phyloP scores from a whole-genome alignment of 2,888 invertebrate species.

The Scelioninae gen. 1 region DNA sequence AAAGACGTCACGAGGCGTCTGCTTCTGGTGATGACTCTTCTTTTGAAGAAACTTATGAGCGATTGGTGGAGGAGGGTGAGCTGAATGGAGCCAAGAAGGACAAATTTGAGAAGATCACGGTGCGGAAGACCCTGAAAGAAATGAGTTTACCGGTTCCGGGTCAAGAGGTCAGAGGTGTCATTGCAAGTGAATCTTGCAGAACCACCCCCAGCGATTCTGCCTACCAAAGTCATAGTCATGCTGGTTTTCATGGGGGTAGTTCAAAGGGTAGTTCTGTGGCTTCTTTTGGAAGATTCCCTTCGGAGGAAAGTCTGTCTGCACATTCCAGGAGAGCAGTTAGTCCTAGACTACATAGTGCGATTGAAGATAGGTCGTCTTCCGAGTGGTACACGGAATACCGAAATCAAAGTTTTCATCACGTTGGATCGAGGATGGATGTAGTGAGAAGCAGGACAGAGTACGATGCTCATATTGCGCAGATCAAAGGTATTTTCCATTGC shows the following conservation, averaged over 20 bases:
- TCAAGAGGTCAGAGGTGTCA: slow-evolving; percentile 53
- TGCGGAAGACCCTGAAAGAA: slow-evolving; percentile 88
- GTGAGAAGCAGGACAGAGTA: slow-evolving; percentile 92
- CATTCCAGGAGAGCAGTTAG: slow-evolving; percentile 68
- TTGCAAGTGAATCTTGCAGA: slow-evolving; percentile 81
- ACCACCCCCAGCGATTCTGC: slow-evolving; percentile 87
- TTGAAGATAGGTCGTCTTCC: slow-evolving; percentile 82
- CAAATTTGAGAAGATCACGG: slow-evolving; percentile 89
- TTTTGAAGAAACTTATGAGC: slow-evolving; percentile 85
- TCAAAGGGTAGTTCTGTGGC: slow-evolving; percentile 85
- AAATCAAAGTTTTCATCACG: slow-evolving; percentile 87
- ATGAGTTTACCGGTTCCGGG: slow-evolving; percentile 73
- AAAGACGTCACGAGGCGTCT: slow-evolving; percentile 81
- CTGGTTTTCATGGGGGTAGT: slow-evolving; percentile 82
- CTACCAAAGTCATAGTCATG: slow-evolving; percentile 86
- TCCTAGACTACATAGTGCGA: slow-evolving; percentile 73
- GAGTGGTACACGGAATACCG: slow-evolving; percentile 87
- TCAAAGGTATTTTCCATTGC: slow-evolving; percentile 88
- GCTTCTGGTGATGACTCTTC: slow-evolving; percentile 81
- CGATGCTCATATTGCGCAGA: slow-evolving; percentile 93
- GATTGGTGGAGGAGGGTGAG: slow-evolving; percentile 88
- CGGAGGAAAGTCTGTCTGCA: slow-evolving; percentile 85
- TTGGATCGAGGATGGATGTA: slow-evolving; percentile 89
- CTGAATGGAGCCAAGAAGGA: slow-evolving; percentile 88
- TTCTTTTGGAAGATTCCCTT: slow-evolving; percentile 85